Evolutionary conservation across 2,113 vertebrate species (phyloP), one percentile per base, ranked within the genome.

Genomic region (Corythoichthys haematopterus): DNA sequence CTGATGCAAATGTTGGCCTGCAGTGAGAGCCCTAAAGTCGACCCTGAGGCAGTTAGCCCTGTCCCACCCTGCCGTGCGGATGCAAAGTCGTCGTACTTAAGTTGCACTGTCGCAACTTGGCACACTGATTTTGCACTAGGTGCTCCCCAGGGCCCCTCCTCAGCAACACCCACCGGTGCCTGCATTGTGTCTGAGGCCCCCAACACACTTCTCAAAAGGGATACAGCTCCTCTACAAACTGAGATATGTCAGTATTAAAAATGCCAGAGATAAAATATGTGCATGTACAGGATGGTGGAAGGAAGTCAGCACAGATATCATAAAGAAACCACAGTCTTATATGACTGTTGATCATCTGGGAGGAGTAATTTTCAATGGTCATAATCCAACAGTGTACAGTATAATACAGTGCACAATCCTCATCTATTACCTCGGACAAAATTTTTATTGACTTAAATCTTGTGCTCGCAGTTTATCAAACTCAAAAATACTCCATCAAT

Each of bases 31-130:
- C 61, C 76, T 81, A 68, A 81, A 84, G 80, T 75, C 72, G 72
- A 88, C 84, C 85, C 85, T 20, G 79, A 85, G 84, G 87, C 75
- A 15, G 70, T 82, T 76, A 79, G 59, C 58, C 48, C 59, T 69
- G 76, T 87, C 84, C 87, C 79, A 70, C 57, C 59, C 71, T 76
- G 76, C 80, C 70, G 46, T 50, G 65, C 35, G 46, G 75, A 68
- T 69, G 71, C 46, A 74, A 71, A 80, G 70, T 66, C 68, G 72
- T 45, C 69, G 55, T 58, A 71, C 76, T 69, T 5, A 76, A 66
- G 67, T 67, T 70, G 13, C n/a, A 70, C 74, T 73, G 66, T 66
- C 63, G 77, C 72, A 61, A 69, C 74, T 72, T 48, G 6, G 60
- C 82, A 77, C 79, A 71, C 74, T 78, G 81, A 78, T 81, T 82